Percentiles rank a stretch among this genome's conserved stretches.
Conservation (phyloP, 2,113 vertebrate genomes). For the Mastomys natalensis region DNA sequence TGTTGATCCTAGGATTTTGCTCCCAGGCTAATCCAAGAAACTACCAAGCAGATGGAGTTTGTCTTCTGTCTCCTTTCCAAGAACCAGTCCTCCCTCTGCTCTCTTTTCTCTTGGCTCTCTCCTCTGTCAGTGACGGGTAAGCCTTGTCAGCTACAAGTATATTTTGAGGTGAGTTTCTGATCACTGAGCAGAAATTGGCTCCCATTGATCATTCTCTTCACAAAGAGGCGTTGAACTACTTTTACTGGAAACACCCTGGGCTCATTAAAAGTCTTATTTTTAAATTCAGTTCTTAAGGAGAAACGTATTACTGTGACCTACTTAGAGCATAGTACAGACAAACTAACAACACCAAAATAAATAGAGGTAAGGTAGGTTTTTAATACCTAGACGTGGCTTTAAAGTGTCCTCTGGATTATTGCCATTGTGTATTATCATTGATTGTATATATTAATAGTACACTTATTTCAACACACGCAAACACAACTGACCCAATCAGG, state of each 20-base stretch:
- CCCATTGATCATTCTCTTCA: background rate
- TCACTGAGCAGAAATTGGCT: background rate
- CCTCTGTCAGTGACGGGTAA: background rate
- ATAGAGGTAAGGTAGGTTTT: background rate
- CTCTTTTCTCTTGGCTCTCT: background rate
- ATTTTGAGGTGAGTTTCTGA: background rate
- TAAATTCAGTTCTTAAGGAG: background rate
- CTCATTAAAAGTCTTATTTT: slow-evolving; percentile 36
- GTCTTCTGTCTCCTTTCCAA: background rate
- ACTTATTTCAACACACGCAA: background rate
- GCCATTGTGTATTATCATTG: background rate
- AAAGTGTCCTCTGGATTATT: background rate
- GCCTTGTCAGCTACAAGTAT: slow-evolving; percentile 7
- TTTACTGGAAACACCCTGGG: background rate
- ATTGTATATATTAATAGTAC: background rate
- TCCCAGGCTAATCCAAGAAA: slow-evolving; percentile 29
- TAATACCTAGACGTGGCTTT: background rate
- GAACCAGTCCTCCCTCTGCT: background rate
- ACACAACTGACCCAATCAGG: background rate
- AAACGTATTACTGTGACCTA: background rate
- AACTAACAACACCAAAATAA: background rate
- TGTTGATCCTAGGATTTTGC: background rate
- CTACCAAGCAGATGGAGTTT: background rate
- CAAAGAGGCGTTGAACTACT: slow-evolving; percentile 17
- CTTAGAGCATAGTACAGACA: background rate